Evolutionary conservation across 2,113 vertebrate genomes (phyloP), one percentile per base, ranked within the genome.

Genomic region (Poeciliopsis retropinna): DNA sequence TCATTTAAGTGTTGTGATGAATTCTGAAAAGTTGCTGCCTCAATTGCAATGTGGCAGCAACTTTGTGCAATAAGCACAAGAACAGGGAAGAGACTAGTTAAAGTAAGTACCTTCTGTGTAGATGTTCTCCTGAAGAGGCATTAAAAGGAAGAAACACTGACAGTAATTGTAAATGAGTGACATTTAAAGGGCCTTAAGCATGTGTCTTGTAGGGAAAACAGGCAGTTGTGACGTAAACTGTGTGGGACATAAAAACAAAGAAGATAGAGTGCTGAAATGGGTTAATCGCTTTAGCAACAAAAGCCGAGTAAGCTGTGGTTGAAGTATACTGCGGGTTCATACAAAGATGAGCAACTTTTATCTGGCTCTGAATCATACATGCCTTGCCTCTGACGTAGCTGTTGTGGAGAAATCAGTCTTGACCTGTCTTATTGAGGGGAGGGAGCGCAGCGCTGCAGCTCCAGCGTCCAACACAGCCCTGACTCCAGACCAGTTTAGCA

Each of bases 1-100:
- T 92, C 88, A 91, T 78, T 73, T 92, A 89, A 87, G 87, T 80
- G 84, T 79, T 86, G 76, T 68, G 85, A 87, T 85, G 77, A 88
- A 65, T 67, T 87, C 88, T 91, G 82, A 90, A 76, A 88, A 81
- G 88, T 85, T 76, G 86, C 92, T 81, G 82, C 77, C 65, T 71
- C 88, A 93, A 93, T 89, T 79, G 77, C 74, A n/a, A n/a, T n/a
- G n/a, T n/a, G n/a, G n/a, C n/a, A n/a, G n/a, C n/a, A n/a, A n/a
- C n/a, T n/a, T n/a, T n/a, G n/a, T n/a, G n/a, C n/a, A 87, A 89
- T 72, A 74, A 89, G 87, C 91, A 86, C 4, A 17, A 39, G 78
- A 82, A 81, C 83, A 82, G 78, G 67, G 70, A 87, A 81, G 81
- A 76, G 79, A 78, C 61, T 67, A 61, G n/a, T 22, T 14, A 47